A percentile compares a stretch with the other conserved stretches of the same genome.
These are phyloP conservation scores for Oostethus manadensis DNA, from an alignment of 2,113 vertebrate species.

Conservation along the genomic window DNA sequence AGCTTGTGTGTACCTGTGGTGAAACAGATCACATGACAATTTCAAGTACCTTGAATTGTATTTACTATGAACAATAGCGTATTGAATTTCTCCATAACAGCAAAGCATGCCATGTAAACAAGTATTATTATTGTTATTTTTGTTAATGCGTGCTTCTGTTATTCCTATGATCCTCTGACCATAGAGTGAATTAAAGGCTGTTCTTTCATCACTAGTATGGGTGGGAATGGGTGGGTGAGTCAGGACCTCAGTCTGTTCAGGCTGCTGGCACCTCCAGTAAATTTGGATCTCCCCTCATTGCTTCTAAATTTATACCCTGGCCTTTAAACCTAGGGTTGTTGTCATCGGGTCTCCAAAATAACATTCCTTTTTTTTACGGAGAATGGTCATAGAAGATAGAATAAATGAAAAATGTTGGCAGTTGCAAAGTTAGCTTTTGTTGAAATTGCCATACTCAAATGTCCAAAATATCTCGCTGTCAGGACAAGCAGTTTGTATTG, in stretches of 20 bases:
- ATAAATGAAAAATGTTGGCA: conserved; percentile 67
- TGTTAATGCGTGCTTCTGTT: conserved; percentile 30
- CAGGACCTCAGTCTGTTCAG: conserved; percentile 58
- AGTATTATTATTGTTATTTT: conserved; percentile 24
- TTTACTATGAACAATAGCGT: too few relatives aligned
- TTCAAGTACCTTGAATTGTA: too few relatives aligned
- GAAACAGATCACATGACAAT: too few relatives aligned
- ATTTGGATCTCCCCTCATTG: conserved; percentile 76
- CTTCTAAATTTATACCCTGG: conserved; percentile 76
- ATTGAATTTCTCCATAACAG: too few relatives aligned
- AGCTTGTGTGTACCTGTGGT: too few relatives aligned
- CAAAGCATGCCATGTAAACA: not conserved
- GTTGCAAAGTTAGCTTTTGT: conserved; percentile 49
- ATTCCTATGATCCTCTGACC: conserved; percentile 34
- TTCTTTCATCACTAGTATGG: conserved; percentile 58
- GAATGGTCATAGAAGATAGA: conserved; percentile 57
- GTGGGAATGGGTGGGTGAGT: conserved; percentile 57
- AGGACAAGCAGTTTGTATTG: not conserved
- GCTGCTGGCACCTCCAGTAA: conserved; percentile 68
- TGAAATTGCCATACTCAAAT: conserved; percentile 47
- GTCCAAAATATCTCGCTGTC: conserved; percentile 38
- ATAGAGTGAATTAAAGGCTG: conserved; percentile 53
- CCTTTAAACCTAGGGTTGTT: conserved; percentile 74
- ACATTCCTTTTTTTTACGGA: conserved; percentile 57
- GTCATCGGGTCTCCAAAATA: conserved; percentile 77